Evolutionary conservation across 2,113 vertebrate species (phyloP), one percentile per base, ranked within the genome.

Genomic region (Triplophysa dalaica): DNA sequence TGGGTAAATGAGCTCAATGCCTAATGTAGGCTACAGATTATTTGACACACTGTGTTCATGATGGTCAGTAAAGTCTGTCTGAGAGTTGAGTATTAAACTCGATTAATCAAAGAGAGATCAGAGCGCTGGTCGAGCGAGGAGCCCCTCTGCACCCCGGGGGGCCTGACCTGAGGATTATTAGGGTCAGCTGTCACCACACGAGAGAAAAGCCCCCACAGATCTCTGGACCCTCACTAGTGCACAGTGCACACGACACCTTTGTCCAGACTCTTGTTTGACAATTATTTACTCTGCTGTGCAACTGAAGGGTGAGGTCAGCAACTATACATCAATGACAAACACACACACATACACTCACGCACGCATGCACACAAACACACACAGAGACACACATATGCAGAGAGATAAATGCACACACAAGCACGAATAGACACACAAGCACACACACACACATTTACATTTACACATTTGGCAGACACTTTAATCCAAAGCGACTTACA

Each of bases 191-290:
- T 83, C 77, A 84, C 81, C 45, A 50, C 10, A 81, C 83, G 8
- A 38, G 81, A 75, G 79, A 81, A 70, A 82, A 75, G 26, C 52
- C 79, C 85, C 43, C 26, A 45, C 81, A n/a, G 70, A 78, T 81
- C 75, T 85, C 83, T 75, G 82, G 81, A 61, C 77, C 87, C 89
- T 86, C 78, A 8, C 63, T 81, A 85, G 84, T 84, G 79, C 7
- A 45, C 83, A 79, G 88, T 70, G 43, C 88, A 91, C 86, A 83
- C 87, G 73, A 86, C 80, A 83, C 90, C 92, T 91, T 93, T 93
- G 92, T 93, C 86, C 79, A 12, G 70, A 38, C 50, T 77, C 88
- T 89, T 91, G 88, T 93, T 93, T 89, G 88, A 92, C 92, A 93
- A 90, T 92, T 89, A 91, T 94, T 94, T 92, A 93, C 93, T 89